Evolutionary conservation across 2,113 vertebrate genomes (phyloP), one percentile per base, ranked within the genome.

Genomic region (Festucalex cinctus): DNA sequence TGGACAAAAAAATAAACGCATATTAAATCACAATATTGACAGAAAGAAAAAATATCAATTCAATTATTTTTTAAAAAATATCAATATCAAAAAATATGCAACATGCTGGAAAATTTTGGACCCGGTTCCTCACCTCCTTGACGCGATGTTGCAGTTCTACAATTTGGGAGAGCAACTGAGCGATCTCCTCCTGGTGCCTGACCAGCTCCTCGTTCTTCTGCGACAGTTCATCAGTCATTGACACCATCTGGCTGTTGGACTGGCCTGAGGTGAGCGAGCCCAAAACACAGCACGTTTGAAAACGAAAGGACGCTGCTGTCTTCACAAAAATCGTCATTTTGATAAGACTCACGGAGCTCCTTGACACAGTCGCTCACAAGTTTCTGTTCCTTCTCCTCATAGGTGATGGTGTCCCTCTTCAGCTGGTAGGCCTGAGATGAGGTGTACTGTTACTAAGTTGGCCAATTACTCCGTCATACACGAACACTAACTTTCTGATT

Each of bases 311-410:
- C 8, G 20, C 20, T 43, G 16, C 28, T 26, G 6, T 19, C 16
- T 19, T 46, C 6, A 17, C 43, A 46, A 46, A 6, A 12, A 8
- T 2, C 12, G 9, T 41, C 12, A 41, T 41, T 41, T 41, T 41
- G 39, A 41, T 41, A 12, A 39, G 77, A 96, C 94, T 94, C 85
- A 98, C 97, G 92, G n/a, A 99, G 94, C 76, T 98, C 97, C 85
- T 95, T 95, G 60, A 99, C 97, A 69, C 97, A 99, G 87, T 99
- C 96, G 69, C 81, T 95, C 62, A 99, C 95, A 22, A 99, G 92
- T 80, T 95, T 95, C 75, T 98, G 95, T 20, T 99, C 97, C 82
- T 98, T 98, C 76, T 96, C 95, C 81, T 99, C 97, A 1, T 95
- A 99, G 0, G 91, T 95, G 83, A 95, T 86, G 2, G 97, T 98